Conservation (phyloP, 2,888 invertebrate genomes). For the Melieria picta region DNA sequence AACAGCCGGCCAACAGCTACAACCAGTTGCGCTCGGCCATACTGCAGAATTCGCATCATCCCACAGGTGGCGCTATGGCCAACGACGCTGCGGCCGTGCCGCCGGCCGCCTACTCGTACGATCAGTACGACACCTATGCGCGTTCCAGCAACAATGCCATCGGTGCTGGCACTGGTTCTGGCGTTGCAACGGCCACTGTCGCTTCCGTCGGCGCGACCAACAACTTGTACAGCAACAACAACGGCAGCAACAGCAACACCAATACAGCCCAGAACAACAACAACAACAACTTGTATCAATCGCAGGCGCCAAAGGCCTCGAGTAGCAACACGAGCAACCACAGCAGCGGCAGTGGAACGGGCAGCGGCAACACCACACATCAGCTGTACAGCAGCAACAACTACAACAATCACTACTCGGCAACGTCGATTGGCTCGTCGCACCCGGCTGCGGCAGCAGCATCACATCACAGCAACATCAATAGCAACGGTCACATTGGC, state of each 20-base stretch:
- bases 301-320: conserved; percentile 43
- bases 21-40: conserved; percentile 63
- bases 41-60: conserved; percentile 64
- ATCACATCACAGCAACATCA: conserved; percentile 12
- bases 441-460: conserved; percentile 43
- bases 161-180: conserved; percentile 32
- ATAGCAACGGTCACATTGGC: conserved; percentile 46
- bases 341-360: conserved; percentile 47
- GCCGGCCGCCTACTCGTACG: conserved; percentile 47
- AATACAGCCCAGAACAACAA: conserved; percentile 23
- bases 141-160: conserved; percentile 36
- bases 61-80: conserved; percentile 54
- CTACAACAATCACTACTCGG: conserved; percentile 52
- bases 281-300: conserved; percentile 44
- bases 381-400: conserved; percentile 54
- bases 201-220: conserved; percentile 45
- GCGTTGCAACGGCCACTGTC: conserved; percentile 29
- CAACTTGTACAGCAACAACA: conserved; percentile 36
- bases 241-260: conserved; percentile 40
- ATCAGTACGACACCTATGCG: conserved; percentile 58
- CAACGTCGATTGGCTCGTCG: conserved; percentile 45
- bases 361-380: conserved; percentile 43
- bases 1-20: conserved; percentile 56
- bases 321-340: conserved; percentile 35
- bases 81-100: conserved; percentile 16